Evolutionary conservation across 2,113 vertebrate genomes (phyloP), one percentile per base, ranked within the genome.

Genomic region (Onychorhynchus coronatus): DNA sequence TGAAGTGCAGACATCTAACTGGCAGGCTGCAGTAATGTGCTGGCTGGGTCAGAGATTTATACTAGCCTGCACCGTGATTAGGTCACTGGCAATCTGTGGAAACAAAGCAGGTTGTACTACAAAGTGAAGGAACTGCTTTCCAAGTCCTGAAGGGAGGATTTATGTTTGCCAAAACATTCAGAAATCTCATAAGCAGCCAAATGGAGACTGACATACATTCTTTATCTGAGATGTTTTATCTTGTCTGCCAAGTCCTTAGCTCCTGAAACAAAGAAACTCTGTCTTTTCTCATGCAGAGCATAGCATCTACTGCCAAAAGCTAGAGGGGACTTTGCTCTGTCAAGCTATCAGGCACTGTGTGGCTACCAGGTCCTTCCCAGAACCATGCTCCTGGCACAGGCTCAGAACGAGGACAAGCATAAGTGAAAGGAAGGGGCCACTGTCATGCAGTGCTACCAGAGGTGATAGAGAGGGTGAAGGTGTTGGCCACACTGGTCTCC

Each of bases 21-120:
- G 96, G 95, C 93, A 95, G 82, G 52, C 56, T 88, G 35, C 31
- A 87, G 79, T 8, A 56, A 68, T 0, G 1, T 33, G n/a, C 83
- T 30, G 68, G 83, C 95, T 88, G 85, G 91, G 73, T 50, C 91
- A 87, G 80, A 95, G 90, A 97, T 96, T 94, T 94, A 96, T 95
- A 18, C 37, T 91, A 78, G 72, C 76, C 85, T 75, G 65, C 73
- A 59, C 61, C 15, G 2, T 39, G 79, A 81, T 81, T 81, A 92
- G 83, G 61, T 87, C 86, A 91, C 88, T 87, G 88, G 72, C 93
- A 97, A 95, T 73, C 86, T 72, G 62, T 87, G 86, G 92, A 96
- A 91, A 93, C 44, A 93, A 94, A 96, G 85, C 68, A 95, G 83
- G 79, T 96, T 91, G 56, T 58, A 85, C 93, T 93, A 84, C 73